Percentiles rank a stretch among this genome's conserved stretches.
These are phyloP conservation scores for Hyles euphorbiae DNA, from an alignment of 1,140 invertebrate genomes.

Conservation along the genomic window DNA sequence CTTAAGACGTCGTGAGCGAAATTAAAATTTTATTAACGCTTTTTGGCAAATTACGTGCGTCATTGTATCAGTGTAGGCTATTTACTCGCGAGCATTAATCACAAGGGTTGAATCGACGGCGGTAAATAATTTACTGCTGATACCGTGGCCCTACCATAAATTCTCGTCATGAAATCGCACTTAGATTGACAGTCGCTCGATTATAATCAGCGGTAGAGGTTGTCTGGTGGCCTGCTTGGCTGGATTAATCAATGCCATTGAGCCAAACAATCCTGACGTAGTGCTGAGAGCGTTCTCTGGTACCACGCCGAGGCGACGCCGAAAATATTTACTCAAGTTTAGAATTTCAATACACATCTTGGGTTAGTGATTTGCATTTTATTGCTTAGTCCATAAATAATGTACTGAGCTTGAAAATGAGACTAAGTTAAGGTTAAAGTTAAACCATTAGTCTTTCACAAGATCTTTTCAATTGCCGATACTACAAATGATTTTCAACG, in stretches of 20 bases:
- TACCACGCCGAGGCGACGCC: not conserved
- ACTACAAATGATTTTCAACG: too few species aligned
- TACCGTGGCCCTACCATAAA: conserved; percentile 20
- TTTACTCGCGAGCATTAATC: conserved; percentile 16
- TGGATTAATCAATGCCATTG: conserved; percentile 11
- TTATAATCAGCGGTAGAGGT: conserved; percentile 20
- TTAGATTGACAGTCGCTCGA: conserved; percentile 23
- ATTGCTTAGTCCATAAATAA: too few species aligned
- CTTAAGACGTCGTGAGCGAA: conserved; percentile 16
- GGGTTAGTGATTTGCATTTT: too few species aligned
- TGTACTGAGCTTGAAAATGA: too few species aligned
- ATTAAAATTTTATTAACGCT: conserved; percentile 15
- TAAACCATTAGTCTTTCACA: too few species aligned
- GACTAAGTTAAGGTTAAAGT: too few species aligned
- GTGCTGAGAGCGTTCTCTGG: conserved; percentile 2
- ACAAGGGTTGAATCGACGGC: conserved; percentile 15
- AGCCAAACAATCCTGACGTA: conserved; percentile 1
- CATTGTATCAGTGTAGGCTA: conserved; percentile 4
- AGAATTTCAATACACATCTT: too few species aligned
- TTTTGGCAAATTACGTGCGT: conserved; percentile 1
- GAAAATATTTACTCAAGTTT: too few species aligned
- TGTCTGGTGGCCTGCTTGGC: conserved; percentile 10
- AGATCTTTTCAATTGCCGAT: too few species aligned
- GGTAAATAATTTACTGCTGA: conserved; percentile 27
- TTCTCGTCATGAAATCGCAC: conserved; percentile 22